phyloP scores from a whole-genome alignment of 2,888 invertebrate genomes.

The Drosophila gaucha region DNA sequence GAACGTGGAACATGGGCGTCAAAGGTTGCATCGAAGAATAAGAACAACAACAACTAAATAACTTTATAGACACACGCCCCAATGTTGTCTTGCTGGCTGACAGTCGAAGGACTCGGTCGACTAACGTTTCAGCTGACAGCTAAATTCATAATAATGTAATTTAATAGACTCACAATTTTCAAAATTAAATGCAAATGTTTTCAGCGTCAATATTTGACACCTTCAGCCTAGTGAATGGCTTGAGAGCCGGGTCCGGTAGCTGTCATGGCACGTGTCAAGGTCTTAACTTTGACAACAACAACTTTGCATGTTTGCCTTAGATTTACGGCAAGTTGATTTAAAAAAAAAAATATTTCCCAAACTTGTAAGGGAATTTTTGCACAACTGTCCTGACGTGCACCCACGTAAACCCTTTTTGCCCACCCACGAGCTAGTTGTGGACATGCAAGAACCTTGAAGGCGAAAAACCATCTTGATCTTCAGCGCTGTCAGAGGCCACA shows the following conservation, averaged over 20 bases:
- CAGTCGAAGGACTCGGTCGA: constrained; percentile 55
- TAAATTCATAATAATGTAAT: constrained; percentile 52
- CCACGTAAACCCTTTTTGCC: not conserved
- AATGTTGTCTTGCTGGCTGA: constrained; percentile 22
- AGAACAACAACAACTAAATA: constrained; percentile 10
- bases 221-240: constrained; percentile 13
- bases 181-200: constrained; percentile 60
- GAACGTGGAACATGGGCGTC: constrained; percentile 18
- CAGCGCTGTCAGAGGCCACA: constrained; percentile 19
- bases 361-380: constrained; percentile 11
- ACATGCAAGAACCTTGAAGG: constrained; percentile 50
- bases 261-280: constrained; percentile 38
- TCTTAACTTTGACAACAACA: constrained; percentile 5
- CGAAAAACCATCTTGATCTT: constrained; percentile 44
- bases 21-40: constrained; percentile 8
- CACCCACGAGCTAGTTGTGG: constrained; percentile 2
- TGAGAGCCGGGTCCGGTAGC: constrained; percentile 2
- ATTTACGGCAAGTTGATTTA: constrained; percentile 37
- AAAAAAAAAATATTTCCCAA: constrained; percentile 1
- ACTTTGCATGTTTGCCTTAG: constrained; percentile 48
- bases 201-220: constrained; percentile 66
- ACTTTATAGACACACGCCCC: constrained; percentile 16
- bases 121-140: constrained; percentile 9
- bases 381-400: not conserved
- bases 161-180: constrained; percentile 45